Base-by-base conservation (phyloP, 2,113 vertebrate species). In the Thinocorus orbignyianus region DNA sequence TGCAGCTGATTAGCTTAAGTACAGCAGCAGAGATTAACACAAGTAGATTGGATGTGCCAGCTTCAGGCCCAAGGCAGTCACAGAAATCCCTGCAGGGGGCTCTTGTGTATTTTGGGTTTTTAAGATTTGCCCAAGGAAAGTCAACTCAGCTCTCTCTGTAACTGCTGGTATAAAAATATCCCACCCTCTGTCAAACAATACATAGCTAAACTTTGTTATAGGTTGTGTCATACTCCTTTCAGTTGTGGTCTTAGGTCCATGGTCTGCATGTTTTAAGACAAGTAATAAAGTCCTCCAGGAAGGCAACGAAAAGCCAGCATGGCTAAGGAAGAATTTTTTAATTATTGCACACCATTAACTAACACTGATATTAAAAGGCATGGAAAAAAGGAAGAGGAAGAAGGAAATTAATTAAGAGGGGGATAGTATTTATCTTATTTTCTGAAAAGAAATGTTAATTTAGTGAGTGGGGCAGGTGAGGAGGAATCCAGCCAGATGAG, bases 91-190 rank as follows among this genome's bases (percentile, higher is more conserved):
- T 70, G 62, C 35, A 58, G 16, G 7, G 42, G 46, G 42, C 72
- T 74, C n/a, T 83, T 51, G 42, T 28, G 30, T 48, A 60, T 39
- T 92, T 86, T 73, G 55, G 10, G 7, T 6, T 88, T 95, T 95
- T 46, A 74, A 94, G 57, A 93, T 78, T 41, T 89, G 72, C 86
- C 80, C 60, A 88, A 91, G 80, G 69, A 81, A 84, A 93, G 80
- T 55, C 35, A 68, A 39, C 51, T 92, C 77, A 71, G 55, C 42
- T 42, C 83, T 54, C 54, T 46, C 79, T 90, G 51, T 57, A 86
- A 92, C 68, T 68, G 55, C 30, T 86, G 20, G 60, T 83, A 70
- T 89, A 95, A 91, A 96, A 95, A 92, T 86, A 96, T 28, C 64
- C 22, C 55, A 62, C 70, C 80, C 78, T 58, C 55, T 81, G 72